phyloP scores from a whole-genome alignment of 2,113 vertebrate species.

The Ictidomys tridecemlineatus region DNA sequence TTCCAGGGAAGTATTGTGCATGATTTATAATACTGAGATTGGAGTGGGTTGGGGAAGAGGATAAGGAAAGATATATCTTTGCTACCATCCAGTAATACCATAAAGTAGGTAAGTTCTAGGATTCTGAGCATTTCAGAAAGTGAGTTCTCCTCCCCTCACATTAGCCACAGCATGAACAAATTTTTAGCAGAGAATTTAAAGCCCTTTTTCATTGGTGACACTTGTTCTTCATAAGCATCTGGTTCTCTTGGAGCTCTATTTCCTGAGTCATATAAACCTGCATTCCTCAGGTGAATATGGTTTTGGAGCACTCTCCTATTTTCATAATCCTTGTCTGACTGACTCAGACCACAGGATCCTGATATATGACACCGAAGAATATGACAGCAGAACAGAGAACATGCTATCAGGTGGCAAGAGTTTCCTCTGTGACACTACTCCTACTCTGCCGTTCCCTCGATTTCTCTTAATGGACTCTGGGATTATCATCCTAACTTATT shows the following conservation, averaged over 20 bases:
- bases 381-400: not conserved
- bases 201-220: not conserved
- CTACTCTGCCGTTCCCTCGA: not conserved
- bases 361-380: not conserved
- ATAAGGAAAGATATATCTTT: not conserved
- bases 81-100: not conserved
- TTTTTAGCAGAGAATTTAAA: not conserved
- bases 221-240: not conserved
- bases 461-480: not conserved
- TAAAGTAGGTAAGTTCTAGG: not conserved
- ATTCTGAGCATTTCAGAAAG: not conserved
- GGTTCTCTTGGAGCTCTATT: not conserved
- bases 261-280: not conserved
- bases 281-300: not conserved
- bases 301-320: not conserved
- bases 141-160: not conserved
- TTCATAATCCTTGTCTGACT: not conserved
- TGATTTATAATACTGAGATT: not conserved
- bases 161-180: not conserved
- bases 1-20: not conserved
- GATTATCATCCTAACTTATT: not conserved
- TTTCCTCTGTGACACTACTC: not conserved
- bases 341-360: not conserved
- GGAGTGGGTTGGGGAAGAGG: not conserved
- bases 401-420: not conserved